A percentile compares a stretch with the other conserved stretches of the same genome.
These are phyloP conservation scores for Gastracanthus pulcherrimus DNA, from an alignment of 2,888 invertebrate species.

Conservation along the genomic window DNA sequence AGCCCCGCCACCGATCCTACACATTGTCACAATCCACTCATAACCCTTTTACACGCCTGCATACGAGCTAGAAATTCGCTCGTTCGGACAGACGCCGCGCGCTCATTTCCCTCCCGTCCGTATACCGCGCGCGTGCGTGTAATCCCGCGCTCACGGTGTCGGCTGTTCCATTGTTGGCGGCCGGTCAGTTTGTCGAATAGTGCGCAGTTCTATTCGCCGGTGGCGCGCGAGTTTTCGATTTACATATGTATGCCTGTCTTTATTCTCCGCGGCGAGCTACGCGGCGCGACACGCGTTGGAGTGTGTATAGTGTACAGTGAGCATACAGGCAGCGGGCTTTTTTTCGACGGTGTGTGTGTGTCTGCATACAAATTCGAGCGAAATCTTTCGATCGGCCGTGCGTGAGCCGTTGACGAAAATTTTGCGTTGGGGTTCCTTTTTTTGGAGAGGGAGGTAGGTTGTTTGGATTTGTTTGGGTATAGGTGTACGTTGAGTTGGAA, in stretches of 20 bases:
- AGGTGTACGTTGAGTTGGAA: too few relatives aligned
- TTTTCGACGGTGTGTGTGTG: not conserved
- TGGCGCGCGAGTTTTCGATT: slow-evolving; percentile 36
- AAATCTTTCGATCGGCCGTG: not conserved
- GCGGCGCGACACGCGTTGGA: not conserved
- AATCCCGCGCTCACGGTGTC: too few relatives aligned
- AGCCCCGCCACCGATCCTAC: too few relatives aligned
- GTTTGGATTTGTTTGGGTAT: too few relatives aligned
- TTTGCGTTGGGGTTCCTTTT: not conserved
- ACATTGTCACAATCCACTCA: not conserved
- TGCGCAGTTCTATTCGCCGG: too few relatives aligned
- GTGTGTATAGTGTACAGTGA: too few relatives aligned
- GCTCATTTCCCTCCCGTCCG: too few relatives aligned
- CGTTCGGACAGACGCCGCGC: not conserved
- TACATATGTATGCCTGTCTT: slow-evolving; percentile 53
- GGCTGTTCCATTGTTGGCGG: not conserved
- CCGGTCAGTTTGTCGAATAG: not conserved
- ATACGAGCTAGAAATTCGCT: not conserved
- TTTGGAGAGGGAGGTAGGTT: too few relatives aligned
- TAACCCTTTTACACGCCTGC: too few relatives aligned
- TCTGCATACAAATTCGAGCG: slow-evolving; percentile 31
- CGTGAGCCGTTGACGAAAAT: not conserved
- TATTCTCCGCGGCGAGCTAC: not conserved
- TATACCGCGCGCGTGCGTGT: too few relatives aligned
- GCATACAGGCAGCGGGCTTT: too few relatives aligned